Evolutionary conservation across 2,113 vertebrate genomes (phyloP).

Genomic region (Columba livia): DNA sequence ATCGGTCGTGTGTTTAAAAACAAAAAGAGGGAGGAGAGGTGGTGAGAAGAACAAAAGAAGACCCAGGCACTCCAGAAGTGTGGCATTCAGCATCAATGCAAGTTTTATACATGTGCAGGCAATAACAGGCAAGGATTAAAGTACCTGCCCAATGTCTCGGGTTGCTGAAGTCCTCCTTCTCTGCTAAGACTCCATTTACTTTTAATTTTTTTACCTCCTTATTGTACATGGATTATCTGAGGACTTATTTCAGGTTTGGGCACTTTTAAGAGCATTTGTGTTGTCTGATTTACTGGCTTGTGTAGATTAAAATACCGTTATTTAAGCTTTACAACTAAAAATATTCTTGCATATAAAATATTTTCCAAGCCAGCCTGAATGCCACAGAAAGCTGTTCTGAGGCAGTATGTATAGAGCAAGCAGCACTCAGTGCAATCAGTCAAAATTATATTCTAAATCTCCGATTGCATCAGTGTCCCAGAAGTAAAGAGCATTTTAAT

Average conservation of each 20-base stretch:
- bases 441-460: background rate
- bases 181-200: background rate
- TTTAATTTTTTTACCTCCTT: background rate
- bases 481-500: background rate
- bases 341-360: background rate
- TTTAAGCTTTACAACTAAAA: background rate
- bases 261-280: background rate
- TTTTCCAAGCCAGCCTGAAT: background rate
- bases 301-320: background rate
- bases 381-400: background rate
- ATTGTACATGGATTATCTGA: background rate
- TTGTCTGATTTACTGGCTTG: background rate
- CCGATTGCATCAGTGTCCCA: background rate
- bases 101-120: background rate
- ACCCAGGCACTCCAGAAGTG: background rate
- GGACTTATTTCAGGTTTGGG: background rate
- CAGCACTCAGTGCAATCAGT: background rate
- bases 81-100: background rate
- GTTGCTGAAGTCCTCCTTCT: background rate
- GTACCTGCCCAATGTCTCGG: background rate
- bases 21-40: fast-evolving
- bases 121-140: background rate
- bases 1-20: background rate
- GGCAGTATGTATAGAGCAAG: background rate
- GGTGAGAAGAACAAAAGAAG: background rate